Conservation (phyloP, 1,140 invertebrate species). For the Eurosta solidaginis region DNA sequence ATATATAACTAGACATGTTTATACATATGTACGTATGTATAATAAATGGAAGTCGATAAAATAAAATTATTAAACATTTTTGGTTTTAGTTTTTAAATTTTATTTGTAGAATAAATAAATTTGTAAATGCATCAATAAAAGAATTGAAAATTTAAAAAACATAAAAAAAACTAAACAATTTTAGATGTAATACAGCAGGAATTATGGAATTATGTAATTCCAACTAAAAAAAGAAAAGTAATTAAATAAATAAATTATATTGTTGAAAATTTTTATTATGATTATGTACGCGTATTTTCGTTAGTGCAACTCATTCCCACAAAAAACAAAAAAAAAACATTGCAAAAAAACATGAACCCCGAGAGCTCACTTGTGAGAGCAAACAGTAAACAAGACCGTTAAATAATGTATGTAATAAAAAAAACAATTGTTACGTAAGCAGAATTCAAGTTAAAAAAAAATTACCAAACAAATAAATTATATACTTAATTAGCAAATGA, state of each 20-base stretch:
- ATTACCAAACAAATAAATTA: neutral
- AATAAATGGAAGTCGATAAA: neutral
- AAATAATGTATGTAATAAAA: neutral
- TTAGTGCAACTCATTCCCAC: neutral
- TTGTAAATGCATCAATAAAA: neutral
- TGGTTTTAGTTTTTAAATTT: neutral
- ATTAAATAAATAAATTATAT: neutral
- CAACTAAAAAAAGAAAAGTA: neutral
- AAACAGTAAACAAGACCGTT: slow-evolving; percentile 11
- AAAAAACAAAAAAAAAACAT: neutral
- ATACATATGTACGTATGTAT: neutral
- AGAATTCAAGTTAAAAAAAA: slow-evolving; percentile 12
- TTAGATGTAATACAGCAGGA: too few species aligned
- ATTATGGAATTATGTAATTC: neutral
- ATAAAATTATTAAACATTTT: neutral
- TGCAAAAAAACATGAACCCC: neutral
- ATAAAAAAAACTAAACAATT: neutral
- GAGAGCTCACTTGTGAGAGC: neutral
- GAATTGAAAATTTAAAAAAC: neutral
- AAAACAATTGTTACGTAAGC: slow-evolving; percentile 23
- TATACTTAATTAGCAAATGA: neutral
- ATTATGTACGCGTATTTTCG: neutral
- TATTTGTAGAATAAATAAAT: slow-evolving; percentile 1
- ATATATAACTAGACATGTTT: neutral
- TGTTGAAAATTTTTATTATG: slow-evolving; percentile 19